phyloP scores from a whole-genome alignment of 2,888 invertebrate genomes.

The Sceliomorpha sp. region DNA sequence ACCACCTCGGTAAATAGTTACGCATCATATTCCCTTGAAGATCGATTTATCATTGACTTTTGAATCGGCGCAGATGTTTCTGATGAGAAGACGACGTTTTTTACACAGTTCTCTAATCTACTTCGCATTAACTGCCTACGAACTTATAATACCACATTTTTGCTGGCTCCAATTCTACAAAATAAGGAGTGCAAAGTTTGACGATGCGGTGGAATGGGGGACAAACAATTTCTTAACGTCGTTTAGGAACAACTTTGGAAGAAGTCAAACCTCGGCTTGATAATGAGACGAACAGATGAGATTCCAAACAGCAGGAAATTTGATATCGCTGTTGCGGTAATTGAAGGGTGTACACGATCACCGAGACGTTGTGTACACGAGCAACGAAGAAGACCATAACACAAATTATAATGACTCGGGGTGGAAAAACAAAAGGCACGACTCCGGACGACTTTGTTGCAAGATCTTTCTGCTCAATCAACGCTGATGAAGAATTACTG shows the following conservation, averaged over 20 bases:
- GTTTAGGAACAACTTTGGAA: constrained; percentile 38
- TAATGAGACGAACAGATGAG: constrained; percentile 37
- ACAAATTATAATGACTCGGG: constrained; percentile 33
- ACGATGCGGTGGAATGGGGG: constrained; percentile 19
- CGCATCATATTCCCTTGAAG: no score
- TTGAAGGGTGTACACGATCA: constrained; percentile 50
- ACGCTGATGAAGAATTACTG: constrained; percentile 28
- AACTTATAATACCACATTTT: no score
- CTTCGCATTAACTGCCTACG: no score
- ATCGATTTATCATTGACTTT: no score
- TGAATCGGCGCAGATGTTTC: no score
- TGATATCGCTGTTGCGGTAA: constrained; percentile 47
- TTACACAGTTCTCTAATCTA: no score
- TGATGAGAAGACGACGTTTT: no score
- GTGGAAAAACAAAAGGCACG: constrained; percentile 32
- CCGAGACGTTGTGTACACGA: constrained; percentile 37
- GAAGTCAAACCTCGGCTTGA: constrained; percentile 25
- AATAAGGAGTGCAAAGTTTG: no score
- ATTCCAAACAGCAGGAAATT: constrained; percentile 33
- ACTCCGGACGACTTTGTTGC: constrained; percentile 37
- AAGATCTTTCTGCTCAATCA: constrained; percentile 42
- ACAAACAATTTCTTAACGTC: constrained; percentile 35
- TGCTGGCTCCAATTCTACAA: no score
- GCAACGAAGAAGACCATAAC: constrained; percentile 38
- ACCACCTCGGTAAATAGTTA: no score